Evolutionary conservation across 2,797 vertebrate species (phyloP), one percentile per base, ranked within the genome.

Genomic region (Sebastes goodei): DNA sequence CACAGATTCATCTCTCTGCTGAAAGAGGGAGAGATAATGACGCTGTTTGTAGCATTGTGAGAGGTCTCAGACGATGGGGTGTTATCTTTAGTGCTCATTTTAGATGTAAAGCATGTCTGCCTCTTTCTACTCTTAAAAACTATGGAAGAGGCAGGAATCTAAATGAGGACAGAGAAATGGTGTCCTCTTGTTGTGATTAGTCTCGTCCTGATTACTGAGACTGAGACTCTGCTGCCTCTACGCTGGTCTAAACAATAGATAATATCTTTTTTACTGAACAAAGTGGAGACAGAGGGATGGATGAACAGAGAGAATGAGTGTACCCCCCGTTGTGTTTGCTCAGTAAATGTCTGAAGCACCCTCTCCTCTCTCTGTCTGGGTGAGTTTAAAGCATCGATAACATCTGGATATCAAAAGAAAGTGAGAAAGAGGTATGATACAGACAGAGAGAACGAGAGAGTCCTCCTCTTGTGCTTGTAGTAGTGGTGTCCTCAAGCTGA

Each of bases 381-480:
- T 21, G 66, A 66, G 42, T 81, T 71, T 67, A 42, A 84, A 70
- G 61, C 66, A 10, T 6, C 0, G 81, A 90, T 87, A 88, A 59
- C 76, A 84, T 90, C 87, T 74, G 73, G 60, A 56, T 84, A 74
- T 87, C 76, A 83, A 70, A 83, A 74, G 76, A 78, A 71, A 88
- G 66, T 42, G 56, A 85, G 83, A 80, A 67, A 55, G 71, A 77
- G 27, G 62, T 32, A 33, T 63, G 69, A 84, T 72, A 62, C 74
- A 74, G 76, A 75, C 42, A 2, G 78, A 32, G 74, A 62, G 62
- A 80, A 78, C 6, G 7, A 87, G 75, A 32, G 80, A 35, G 35
- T 60, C 74, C 57, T 78, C 56, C 29, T 75, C 80, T 60, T 57
- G 52, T 57, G 56, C 55, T 46, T 49, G 33, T 56, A 29, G 42